Base-by-base conservation (phyloP, 2,797 vertebrate genomes). In the Odontamblyopus rebecca region DNA sequence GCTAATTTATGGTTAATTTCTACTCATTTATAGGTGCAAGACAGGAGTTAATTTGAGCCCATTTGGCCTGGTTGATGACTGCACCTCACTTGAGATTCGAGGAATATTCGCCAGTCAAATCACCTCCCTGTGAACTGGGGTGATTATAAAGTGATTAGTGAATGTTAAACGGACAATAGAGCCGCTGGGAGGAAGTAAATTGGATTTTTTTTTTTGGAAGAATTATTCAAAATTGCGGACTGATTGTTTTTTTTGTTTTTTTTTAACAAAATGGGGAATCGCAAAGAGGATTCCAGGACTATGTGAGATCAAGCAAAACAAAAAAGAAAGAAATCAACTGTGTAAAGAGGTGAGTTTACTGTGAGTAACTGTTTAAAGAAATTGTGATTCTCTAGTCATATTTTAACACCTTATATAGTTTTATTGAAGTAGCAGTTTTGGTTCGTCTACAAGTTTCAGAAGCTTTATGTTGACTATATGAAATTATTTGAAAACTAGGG, bases 141-240 rank as follows among this genome's bases (percentile, higher is more conserved):
- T 48, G 53, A 35, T 59, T 60, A 30, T 66, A 62, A 11, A 61
- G 66, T 16, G 26, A 66, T 66, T 51, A 51, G 64, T 66, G 64
- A 51, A 29, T 51, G 30, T 48, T 51, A 64, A 15, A 44, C 26
- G 35, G 26, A 57, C 51, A 23, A 26, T 26, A 57, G 41, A 56
- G 1, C 15, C 44, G 4, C 57, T 67, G 41, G 18, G 48, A 68
- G 57, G 44, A 61, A 56, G 12, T 63, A 13, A 23, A 41, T 44
- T 7, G 8, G 5, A 62, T 3, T 1, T 32, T 65, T 32, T 65
- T 50, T 65, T 48, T 63, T 16, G 41, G 63, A 15, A 44, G 12
- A 65, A 65, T 15, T 15, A 29, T 18, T 23, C 41, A 48, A 50
- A 38, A 50, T 29, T 41, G 38, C 41, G 12, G 23, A 48, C 12